A percentile compares a stretch with the other conserved stretches of the same genome.
Conservation (phyloP, 2,888 invertebrate genomes). For the Gastracanthus pulcherrimus region DNA sequence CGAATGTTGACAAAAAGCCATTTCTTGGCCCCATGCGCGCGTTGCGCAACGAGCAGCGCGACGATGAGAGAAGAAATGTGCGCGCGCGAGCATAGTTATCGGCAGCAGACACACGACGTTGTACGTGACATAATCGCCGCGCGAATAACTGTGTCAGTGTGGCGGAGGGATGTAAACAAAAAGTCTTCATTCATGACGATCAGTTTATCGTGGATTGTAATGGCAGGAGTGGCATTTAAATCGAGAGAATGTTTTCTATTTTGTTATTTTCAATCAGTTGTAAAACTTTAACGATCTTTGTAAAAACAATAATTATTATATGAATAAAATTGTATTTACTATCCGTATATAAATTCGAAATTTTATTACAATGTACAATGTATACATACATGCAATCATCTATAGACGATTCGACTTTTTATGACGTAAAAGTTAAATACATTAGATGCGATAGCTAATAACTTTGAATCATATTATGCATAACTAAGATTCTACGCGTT, state of each 20-base stretch:
- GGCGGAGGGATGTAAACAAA: neutral
- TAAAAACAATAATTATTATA: too few relatives aligned
- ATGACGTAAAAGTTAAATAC: too few relatives aligned
- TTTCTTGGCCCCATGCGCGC: neutral
- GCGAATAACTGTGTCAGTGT: conserved; percentile 33
- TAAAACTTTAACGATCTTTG: too few relatives aligned
- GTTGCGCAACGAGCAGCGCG: conserved; percentile 13
- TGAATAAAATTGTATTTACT: too few relatives aligned
- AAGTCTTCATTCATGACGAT: neutral
- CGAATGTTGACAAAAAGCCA: conserved; percentile 35
- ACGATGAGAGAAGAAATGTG: neutral
- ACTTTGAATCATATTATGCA: neutral
- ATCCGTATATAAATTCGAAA: neutral
- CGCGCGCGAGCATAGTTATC: too few relatives aligned
- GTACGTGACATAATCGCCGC: conserved; percentile 26
- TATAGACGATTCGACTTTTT: too few relatives aligned
- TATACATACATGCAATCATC: too few relatives aligned
- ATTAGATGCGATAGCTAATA: too few relatives aligned
- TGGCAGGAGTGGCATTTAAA: too few relatives aligned
- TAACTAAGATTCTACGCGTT: neutral
- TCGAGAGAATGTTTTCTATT: too few relatives aligned
- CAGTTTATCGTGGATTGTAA: neutral
- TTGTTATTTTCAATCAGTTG: too few relatives aligned
- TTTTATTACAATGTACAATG: too few relatives aligned
- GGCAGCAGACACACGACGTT: neutral